Evolutionary conservation across 2,113 vertebrate species (phyloP), one percentile per base, ranked within the genome.

Genomic region (Hyperopisus bebe): DNA sequence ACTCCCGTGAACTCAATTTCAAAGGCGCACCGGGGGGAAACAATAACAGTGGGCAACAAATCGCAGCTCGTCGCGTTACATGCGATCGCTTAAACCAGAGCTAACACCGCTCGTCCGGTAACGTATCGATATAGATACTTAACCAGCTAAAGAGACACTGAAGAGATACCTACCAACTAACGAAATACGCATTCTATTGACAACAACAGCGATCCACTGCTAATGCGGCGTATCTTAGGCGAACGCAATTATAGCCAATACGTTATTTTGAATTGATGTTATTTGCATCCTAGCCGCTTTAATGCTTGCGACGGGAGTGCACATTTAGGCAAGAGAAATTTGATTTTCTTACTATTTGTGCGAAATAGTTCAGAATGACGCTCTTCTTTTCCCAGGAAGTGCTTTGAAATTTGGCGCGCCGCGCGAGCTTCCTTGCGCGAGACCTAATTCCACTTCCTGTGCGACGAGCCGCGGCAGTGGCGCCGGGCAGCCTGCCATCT

Each of bases 371-470:
- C 13, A 24, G 10, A 19, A 8, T 24, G 85, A 24, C 35, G 70
- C 19, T 87, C n/a, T 51, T 87, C 50, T 93, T 83, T 93, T 91
- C 91, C 90, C 94, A 92, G 94, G 96, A 96, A 96, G 96, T 96
- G 89, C 96, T 96, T 96, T 96, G 96, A 96, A 96, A 96, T 95
- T 96, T 96, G 96, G 96, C 96, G 96, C 96, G 96, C 93, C 96
- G 84, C 44, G 88, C 50, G 31, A 74, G 92, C 90, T 95, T 95
- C 94, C 92, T 91, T 90, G 93, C 92, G 92, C 94, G 91, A 89
- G 83, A 89, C 21, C 0, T 0, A 0, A 84, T 94, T 93, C 92
- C 93, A 96, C 90, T 46, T 96, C 96, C 95, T 39, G 92, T 55
- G 66, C 10, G 62, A 31, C 27, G 62, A 70, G 62, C 62, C 27